Percentiles rank a stretch among this genome's conserved stretches.
These are phyloP conservation scores for Zonitis immaculata DNA, from an alignment of 2,888 invertebrate genomes.

Conservation along the genomic window DNA sequence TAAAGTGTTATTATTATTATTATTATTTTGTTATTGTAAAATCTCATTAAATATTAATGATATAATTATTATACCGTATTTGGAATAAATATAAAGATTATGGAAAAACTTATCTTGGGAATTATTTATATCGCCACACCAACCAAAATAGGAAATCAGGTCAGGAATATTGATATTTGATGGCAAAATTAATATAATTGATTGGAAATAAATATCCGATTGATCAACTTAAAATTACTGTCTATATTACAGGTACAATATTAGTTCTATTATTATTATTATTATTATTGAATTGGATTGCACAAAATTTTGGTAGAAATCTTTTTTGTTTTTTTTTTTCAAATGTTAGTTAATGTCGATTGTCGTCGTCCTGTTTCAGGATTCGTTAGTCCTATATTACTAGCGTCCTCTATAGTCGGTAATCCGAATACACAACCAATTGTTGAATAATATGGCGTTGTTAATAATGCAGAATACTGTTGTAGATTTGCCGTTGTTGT, in stretches of 20 bases:
- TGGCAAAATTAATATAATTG: background rate
- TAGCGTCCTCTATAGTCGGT: conserved; percentile 48
- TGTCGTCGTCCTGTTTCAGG: conserved; percentile 11
- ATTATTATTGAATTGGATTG: background rate
- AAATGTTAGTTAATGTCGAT: conserved; percentile 2
- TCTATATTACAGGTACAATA: background rate
- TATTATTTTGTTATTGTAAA: background rate
- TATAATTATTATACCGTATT: background rate
- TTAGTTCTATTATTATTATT: background rate
- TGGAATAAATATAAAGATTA: background rate
- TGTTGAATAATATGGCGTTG: conserved; percentile 60
- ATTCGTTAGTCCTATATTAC: conserved; percentile 10
- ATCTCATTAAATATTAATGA: background rate
- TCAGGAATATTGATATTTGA: background rate
- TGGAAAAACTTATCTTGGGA: background rate
- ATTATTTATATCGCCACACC: background rate
- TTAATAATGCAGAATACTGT: conserved; percentile 57
- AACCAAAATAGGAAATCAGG: background rate
- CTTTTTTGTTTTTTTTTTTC: too few species aligned
- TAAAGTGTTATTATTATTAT: too few species aligned
- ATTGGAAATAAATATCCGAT: background rate
- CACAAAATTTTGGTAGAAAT: background rate
- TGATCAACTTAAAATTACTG: background rate
- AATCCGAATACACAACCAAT: conserved; percentile 59
- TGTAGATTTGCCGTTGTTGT: conserved; percentile 44